Evolutionary conservation across 2,113 vertebrate species (phyloP), one percentile per base, ranked within the genome.

Genomic region (Malurus melanocephalus): DNA sequence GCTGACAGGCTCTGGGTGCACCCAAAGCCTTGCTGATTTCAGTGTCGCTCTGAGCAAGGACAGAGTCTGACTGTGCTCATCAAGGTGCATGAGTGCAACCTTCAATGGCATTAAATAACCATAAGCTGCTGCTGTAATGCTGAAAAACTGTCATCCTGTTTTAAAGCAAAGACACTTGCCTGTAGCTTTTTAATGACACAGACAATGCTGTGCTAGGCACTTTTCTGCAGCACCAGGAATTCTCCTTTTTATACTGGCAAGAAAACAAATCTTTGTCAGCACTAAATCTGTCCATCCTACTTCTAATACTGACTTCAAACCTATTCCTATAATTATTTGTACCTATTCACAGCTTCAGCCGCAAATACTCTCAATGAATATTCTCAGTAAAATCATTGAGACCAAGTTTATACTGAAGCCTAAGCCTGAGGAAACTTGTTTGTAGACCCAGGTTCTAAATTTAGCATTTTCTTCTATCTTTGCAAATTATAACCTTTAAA

Each of bases 91-190:
- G 73, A 61, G 68, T 92, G 88, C 88, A 92, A 64, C 80, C 61
- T 64, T 80, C 77, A 83, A 23, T 45, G 71, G 76, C 88, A 90
- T 94, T 91, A 94, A 91, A 93, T 94, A 91, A 86, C 73, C 93
- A 90, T 88, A 64, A 92, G 88, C 88, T 78, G 80, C 66, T 92
- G 82, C 94, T 94, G 94, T 93, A 95, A 40, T 95, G 89, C 95
- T 92, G 83, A 88, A 51, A 65, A 92, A 76, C 53, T 91, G 92
- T 68, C 90, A 92, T 57, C 1, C 16, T 49, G 33, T 72, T 91
- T 92, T 59, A 68, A 78, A 93, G 88, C 77, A 23, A 75, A 75
- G 55, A 74, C 75, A 61, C 46, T 75, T 6, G 2, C 51, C 77
- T 76, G 77, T 51, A 90, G 77, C 74, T 76, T 81, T 77, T 61